Conservation (phyloP, 2,888 invertebrate species). For the Eucera pruinosa region DNA sequence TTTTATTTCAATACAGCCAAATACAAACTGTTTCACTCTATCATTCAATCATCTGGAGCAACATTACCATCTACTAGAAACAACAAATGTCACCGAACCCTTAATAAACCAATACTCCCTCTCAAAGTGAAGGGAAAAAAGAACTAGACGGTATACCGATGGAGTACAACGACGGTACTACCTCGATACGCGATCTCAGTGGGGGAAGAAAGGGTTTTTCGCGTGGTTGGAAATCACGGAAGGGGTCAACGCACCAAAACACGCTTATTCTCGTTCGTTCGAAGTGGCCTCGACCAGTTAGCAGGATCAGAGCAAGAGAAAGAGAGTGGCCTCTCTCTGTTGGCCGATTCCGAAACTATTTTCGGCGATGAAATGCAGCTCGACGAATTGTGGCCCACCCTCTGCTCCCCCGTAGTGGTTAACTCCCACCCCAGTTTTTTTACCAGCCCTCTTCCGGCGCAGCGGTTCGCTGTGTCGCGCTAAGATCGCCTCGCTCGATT, state of each 20-base stretch:
- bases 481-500: constrained; percentile 68
- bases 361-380: constrained; percentile 79
- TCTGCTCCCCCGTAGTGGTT: constrained; percentile 21
- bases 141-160: not conserved
- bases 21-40: not conserved
- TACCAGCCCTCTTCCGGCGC: constrained; percentile 27
- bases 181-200: not conserved
- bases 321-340: constrained; percentile 48
- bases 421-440: constrained; percentile 15
- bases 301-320: constrained; percentile 11
- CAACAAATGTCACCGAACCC: not conserved
- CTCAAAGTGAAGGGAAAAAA: not conserved
- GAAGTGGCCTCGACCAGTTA: constrained; percentile 48
- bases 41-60: constrained; percentile 15
- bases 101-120: constrained; percentile 3
- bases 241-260: constrained; percentile 82
- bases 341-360: constrained; percentile 78
- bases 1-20: not conserved
- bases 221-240: constrained; percentile 48
- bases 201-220: constrained; percentile 39
- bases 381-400: constrained; percentile 48
- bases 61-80: not conserved
- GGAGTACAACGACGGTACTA: not conserved
- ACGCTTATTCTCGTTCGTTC: constrained; percentile 65
- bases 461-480: constrained; percentile 2